These are phyloP conservation scores for Craseonycteris thonglongyai DNA, from an alignment of 2,113 vertebrate species.

Conservation along the genomic window DNA sequence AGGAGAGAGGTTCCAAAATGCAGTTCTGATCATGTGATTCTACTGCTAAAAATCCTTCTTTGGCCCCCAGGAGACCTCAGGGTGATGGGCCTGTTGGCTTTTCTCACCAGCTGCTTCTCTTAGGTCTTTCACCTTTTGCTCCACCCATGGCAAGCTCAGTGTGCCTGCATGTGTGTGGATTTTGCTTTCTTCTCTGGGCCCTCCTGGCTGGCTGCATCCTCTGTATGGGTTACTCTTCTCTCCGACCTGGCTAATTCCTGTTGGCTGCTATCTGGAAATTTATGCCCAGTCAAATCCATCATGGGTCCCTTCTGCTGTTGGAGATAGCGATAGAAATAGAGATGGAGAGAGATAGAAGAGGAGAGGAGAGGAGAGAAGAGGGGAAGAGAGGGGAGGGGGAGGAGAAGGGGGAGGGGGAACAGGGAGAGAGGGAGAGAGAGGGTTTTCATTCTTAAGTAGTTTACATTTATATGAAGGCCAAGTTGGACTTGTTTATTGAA, in stretches of 20 bases:
- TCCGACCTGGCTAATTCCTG: neutral
- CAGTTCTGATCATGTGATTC: neutral
- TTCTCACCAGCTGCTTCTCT: neutral
- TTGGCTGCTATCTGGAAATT: neutral
- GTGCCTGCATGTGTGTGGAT: neutral
- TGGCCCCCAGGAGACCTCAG: neutral
- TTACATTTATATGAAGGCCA: neutral
- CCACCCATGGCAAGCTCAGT: fast-evolving
- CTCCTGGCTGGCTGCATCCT: neutral
- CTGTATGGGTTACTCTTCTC: fast-evolving
- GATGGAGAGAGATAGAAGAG: too few relatives aligned
- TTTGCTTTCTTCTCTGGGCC: neutral
- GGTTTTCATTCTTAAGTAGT: neutral
- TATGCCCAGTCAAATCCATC: neutral
- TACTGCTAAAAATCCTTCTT: neutral
- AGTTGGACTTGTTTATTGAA: neutral
- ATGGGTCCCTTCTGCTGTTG: too few relatives aligned
- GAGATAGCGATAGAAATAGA: too few relatives aligned
- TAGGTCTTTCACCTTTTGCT: neutral
- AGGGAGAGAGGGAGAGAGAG: neutral
- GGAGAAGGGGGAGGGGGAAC: too few relatives aligned
- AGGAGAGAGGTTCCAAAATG: neutral
- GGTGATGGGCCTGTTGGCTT: neutral
- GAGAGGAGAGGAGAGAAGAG: neutral
- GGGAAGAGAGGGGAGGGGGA: too few relatives aligned